Base-by-base conservation (phyloP, 2,113 vertebrate species). In the Scortum barcoo region DNA sequence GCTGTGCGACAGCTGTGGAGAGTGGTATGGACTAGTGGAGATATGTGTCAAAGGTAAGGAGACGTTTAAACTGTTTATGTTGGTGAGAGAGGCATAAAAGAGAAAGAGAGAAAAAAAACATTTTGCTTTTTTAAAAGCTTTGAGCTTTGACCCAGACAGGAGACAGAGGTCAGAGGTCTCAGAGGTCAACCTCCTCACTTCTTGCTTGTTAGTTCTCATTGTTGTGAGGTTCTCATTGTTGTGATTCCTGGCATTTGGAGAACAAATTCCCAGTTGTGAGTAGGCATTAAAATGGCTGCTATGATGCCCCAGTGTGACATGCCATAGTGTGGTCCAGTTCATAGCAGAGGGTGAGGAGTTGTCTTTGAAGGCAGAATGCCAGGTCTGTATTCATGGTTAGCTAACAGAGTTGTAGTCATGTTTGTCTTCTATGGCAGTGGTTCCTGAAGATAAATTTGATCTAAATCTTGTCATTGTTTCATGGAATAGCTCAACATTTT, bases 1-100 rank as follows among this genome's bases (percentile, higher is more conserved):
- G 90, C 90, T 99, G 28, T 99, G 98, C 1, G 95, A 98, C 94
- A 97, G 97, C 92, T 99, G 97, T 0, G 97, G 97, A 5, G 97
- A 98, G 91, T 99, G 98, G 98, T 99, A 97, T 0, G 97, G 98
- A 28, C 92, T 96, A 40, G 97, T 97, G 22, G 97, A 97, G 88
- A 95, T 96, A 76, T 99, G 98, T 5, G 91, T 97, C 69, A 97
- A 94, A 97, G 97, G 98, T 99, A 91, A 95, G 51, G 67, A 54
- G 33, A 4, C n/a, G 17, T 83, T 83, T 5, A 58, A 67, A 42
- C 28, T 44, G 5, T 72, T 50, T 10, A 33, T 50, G 10, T 65
- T 58, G 10, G 46, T 17, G 60, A 14, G 30, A 17, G 30, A 33
- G n/a, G 53, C 22, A 22, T 8, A 54, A 63, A 54, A n/a, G n/a